These are phyloP conservation scores for Montipora cactus DNA, from an alignment of 64 coral and sea anemone genomes.

Conservation along the genomic window DNA sequence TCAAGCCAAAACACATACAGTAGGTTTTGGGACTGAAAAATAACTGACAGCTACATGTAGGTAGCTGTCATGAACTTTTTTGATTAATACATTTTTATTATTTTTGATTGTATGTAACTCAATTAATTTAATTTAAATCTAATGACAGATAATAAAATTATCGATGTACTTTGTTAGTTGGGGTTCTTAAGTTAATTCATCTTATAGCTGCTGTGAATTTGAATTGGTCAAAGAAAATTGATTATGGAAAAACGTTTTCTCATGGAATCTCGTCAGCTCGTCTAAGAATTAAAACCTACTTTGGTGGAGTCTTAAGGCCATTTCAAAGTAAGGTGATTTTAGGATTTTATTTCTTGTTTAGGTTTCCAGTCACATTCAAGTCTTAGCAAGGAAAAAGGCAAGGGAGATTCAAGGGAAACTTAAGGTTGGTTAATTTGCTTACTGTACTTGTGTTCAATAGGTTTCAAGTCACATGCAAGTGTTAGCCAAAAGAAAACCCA, in stretches of 20 bases:
- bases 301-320: neutral
- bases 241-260: neutral
- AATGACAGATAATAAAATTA: too few relatives aligned
- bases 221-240: too few relatives aligned
- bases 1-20: too few relatives aligned
- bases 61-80: too few relatives aligned
- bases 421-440: conserved; percentile 90
- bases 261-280: neutral
- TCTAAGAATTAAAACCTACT: neutral
- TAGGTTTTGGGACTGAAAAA: too few relatives aligned
- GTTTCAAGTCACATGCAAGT: conserved; percentile 90
- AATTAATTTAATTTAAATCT: too few relatives aligned
- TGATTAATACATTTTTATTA: too few relatives aligned
- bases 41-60: too few relatives aligned
- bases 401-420: conserved; percentile 97
- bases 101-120: too few relatives aligned
- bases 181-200: too few relatives aligned
- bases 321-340: neutral
- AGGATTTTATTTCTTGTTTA: conserved; percentile 56
- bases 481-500: conserved; percentile 80
- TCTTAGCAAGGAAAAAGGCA: conserved; percentile 99
- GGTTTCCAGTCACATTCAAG: conserved; percentile 99
- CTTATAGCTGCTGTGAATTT: too few relatives aligned
- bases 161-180: too few relatives aligned
- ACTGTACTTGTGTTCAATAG: conserved; percentile 63